A percentile compares a stretch with the other conserved stretches of the same genome.
These are phyloP conservation scores for Formicarius rufipectus DNA, from an alignment of 2,113 vertebrate genomes.

Conservation along the genomic window DNA sequence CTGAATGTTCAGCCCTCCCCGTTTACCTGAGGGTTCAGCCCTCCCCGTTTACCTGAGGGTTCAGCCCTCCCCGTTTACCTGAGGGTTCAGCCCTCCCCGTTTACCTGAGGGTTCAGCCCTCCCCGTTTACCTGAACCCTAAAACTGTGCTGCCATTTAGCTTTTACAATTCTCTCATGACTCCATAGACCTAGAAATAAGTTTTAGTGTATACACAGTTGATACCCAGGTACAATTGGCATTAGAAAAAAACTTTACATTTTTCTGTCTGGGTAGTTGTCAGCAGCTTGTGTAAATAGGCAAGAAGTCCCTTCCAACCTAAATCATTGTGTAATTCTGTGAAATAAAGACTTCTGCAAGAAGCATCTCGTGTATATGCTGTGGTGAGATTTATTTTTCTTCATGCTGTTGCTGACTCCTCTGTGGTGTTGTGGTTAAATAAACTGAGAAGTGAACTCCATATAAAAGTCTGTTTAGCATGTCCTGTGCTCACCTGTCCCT, in stretches of 20 bases:
- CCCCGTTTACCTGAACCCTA: not conserved
- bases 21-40: not conserved
- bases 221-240: not conserved
- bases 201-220: not conserved
- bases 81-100: not conserved
- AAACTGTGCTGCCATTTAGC: not conserved
- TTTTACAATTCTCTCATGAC: not conserved
- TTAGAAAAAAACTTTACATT: not conserved
- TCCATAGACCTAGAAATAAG: not conserved
- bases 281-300: not conserved
- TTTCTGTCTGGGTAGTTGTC: not conserved
- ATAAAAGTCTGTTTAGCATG: not conserved
- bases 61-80: not conserved
- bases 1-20: not conserved
- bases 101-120: not conserved
- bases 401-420: not conserved
- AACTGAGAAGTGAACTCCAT: not conserved
- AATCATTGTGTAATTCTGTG: not conserved
- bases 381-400: not conserved
- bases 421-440: not conserved
- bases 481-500: slow-evolving; percentile 41
- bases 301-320: not conserved
- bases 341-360: not conserved
- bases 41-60: not conserved
- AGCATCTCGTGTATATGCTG: not conserved